Evolutionary conservation across 2,888 invertebrate genomes (phyloP), one percentile per base, ranked within the genome.

Genomic region (Caenorhabditis drosophilae): DNA sequence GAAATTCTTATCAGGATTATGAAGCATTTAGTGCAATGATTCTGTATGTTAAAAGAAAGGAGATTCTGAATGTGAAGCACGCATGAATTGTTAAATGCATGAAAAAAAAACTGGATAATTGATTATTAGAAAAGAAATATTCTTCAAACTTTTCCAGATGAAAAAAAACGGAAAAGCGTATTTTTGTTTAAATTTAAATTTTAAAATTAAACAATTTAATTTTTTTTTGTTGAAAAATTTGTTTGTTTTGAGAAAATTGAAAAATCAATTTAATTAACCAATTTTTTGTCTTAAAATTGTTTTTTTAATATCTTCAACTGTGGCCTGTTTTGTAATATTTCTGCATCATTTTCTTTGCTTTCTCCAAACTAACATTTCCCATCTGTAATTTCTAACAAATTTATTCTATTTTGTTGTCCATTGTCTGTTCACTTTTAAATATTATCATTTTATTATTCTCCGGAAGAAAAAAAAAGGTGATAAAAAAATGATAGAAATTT

Each of bases 11-110:
- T 18, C 16, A 38, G 36, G 41, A 53, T 31, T 54, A 53, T 36
- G 50, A 63, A 34, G 49, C 46, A 36, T 45, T 49, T 42, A 6
- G 27, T n/a, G 45, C 42, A 7, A 12, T 57, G 38, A 42, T 62
- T 31, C 27, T 62, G 62, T 62, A 62, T 44, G 60, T 45, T 20
- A 36, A n/a, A n/a, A n/a, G n/a, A n/a, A n/a, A n/a, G n/a, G n/a
- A n/a, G n/a, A n/a, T n/a, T n/a, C n/a, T n/a, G n/a, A n/a, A n/a
- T n/a, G n/a, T n/a, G n/a, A n/a, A n/a, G n/a, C n/a, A n/a, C n/a
- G n/a, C n/a, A n/a, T n/a, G n/a, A n/a, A n/a, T 42, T 22, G 15
- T 23, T 42, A 23, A 3, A 11, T 42, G 23, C 4, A 9, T 31
- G 31, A 31, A 31, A 31, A 31, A 31, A 9, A 15, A 12, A 23